phyloP scores from a whole-genome alignment of 2,797 vertebrate genomes.

The Ctenosaura bakeri region DNA sequence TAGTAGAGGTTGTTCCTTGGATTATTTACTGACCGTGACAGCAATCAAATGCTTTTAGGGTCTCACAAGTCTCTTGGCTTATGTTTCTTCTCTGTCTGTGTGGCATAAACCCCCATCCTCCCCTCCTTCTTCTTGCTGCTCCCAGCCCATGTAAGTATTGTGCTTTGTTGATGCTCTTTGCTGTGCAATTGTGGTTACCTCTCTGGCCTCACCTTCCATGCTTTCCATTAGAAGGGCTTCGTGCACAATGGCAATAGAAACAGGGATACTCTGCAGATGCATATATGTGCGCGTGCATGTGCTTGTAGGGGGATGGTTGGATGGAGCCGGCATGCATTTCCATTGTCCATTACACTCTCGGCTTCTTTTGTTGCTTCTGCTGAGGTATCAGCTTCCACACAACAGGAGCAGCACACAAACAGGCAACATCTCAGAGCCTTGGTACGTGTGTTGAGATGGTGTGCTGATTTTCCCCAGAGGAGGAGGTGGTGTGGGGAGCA shows the following conservation, averaged over 20 bases:
- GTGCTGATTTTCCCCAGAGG: neutral
- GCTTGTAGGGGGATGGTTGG: neutral
- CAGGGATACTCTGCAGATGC: slow-evolving; percentile 4
- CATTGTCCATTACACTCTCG: neutral
- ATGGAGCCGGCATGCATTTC: rapidly evolving
- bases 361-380: neutral
- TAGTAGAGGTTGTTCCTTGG: neutral
- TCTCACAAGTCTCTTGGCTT: neutral
- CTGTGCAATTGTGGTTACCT: slow-evolving; percentile 50
- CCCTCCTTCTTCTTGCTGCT: slow-evolving; percentile 57
- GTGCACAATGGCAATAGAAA: slow-evolving; percentile 65
- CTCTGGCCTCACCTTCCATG: slow-evolving; percentile 51
- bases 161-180: slow-evolving; percentile 70
- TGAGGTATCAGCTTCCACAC: neutral
- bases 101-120: neutral
- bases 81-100: neutral
- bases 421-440: neutral
- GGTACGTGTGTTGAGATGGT: neutral
- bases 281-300: neutral
- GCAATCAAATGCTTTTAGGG: neutral
- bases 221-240: slow-evolving; percentile 54
- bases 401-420: neutral
- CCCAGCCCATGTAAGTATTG: slow-evolving; percentile 28
- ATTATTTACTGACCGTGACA: neutral
- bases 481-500: neutral